Base-by-base conservation (phyloP, 2,888 invertebrate species). In the Zonitis immaculata region DNA sequence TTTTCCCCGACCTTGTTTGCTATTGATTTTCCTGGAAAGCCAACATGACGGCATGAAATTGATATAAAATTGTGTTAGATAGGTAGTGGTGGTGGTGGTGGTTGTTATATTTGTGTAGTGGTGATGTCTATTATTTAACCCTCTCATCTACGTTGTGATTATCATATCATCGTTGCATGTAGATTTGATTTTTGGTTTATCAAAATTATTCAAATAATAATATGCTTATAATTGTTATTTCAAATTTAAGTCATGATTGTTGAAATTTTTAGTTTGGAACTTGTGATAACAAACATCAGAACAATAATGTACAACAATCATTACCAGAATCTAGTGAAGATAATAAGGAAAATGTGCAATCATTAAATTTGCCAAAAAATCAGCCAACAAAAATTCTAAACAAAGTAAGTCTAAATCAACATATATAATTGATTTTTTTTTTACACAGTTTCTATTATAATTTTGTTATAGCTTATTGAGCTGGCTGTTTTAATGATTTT, bases 21-120 rank as follows among this genome's bases (percentile, higher is more conserved):
- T 68, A 68, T 70, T 69, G 69, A 69, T 70, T 70, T 68, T 69
- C 66, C 59, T 60, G 58, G 56, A 64, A 28, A 54, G 55, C 59
- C 62, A 60, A 59, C 61, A 64, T 62, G 63, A 62, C 58, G 57
- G 63, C 61, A 63, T 67, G 64, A 67, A 68, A 64, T 59, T 2
- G 14, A 35, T 3, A 14, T 35, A 35, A 9, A 35, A 18, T 5
- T 35, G 14, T 12, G 12, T 9, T 35, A 35, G 16, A 18, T 9
- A 18, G 18, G 18, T 35, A 14, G 35, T 7, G 14, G 32, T 32
- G 32, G 32, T 32, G 32, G 32, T 32, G 32, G 14, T 35, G 11
- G 35, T 35, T 14, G 35, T 16, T 8, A 7, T 18, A 9, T 16
- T 18, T 16, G 56, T 60, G 51, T n/a, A n/a, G 49, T 51, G 55